Percentiles rank a stretch among this genome's conserved stretches.
Evolutionary conservation across 2,888 invertebrate genomes (phyloP).

Genomic region (Cephus rjabovi): DNA sequence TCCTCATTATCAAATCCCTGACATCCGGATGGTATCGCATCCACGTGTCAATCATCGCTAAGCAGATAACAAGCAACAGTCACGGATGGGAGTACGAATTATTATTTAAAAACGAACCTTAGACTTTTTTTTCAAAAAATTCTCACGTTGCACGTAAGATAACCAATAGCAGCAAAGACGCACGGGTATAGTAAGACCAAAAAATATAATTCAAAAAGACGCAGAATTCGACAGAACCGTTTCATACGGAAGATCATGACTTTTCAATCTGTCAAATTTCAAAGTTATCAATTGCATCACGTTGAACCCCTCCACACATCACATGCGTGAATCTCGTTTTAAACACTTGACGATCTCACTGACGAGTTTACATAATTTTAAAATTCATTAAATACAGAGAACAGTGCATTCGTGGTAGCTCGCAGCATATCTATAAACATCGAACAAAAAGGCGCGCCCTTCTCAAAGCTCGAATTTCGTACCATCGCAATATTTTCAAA

Average conservation of each 20-base stretch:
- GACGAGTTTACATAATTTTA: neutral
- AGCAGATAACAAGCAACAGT: neutral
- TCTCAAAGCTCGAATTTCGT: neutral
- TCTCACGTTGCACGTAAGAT: neutral
- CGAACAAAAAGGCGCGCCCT: neutral
- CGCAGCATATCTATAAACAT: neutral
- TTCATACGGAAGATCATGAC: neutral
- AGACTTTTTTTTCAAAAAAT: neutral
- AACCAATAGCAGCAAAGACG: neutral
- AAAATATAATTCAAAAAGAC: neutral
- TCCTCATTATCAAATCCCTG: neutral
- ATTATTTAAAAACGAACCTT: neutral
- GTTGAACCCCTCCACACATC: neutral
- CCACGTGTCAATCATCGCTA: neutral
- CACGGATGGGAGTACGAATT: neutral
- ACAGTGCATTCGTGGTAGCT: neutral
- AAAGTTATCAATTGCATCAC: neutral
- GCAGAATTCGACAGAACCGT: neutral
- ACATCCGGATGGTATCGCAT: neutral
- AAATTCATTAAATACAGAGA: neutral
- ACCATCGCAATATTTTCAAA: neutral
- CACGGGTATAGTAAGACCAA: neutral
- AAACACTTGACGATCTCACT: neutral
- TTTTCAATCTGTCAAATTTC: neutral
- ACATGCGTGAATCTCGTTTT: neutral